Percentiles rank a stretch among this genome's conserved stretches.
These are phyloP conservation scores for Caracal caracal DNA, from an alignment of 2,113 vertebrate species.

Conservation along the genomic window DNA sequence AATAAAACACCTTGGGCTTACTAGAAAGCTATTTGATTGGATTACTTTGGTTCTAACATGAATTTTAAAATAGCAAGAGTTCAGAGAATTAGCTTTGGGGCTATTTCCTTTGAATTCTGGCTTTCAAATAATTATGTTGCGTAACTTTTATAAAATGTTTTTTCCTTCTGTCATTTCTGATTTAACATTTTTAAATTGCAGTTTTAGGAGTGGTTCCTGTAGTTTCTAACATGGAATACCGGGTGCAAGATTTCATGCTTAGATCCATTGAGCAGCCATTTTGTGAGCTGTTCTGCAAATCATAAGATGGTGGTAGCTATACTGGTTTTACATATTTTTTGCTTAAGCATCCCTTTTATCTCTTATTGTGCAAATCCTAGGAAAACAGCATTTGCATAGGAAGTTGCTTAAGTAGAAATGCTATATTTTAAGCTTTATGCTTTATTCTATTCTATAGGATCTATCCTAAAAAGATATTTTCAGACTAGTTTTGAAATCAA, in stretches of 20 bases:
- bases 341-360: neutral
- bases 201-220: neutral
- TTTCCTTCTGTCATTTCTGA: neutral
- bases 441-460: neutral
- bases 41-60: neutral
- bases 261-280: neutral
- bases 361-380: neutral
- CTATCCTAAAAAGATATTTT: neutral
- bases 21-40: neutral
- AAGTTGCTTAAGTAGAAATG: neutral
- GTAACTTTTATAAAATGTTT: neutral
- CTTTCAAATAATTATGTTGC: neutral
- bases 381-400: neutral
- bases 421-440: neutral
- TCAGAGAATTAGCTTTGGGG: neutral
- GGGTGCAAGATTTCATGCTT: neutral
- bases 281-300: neutral
- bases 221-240: neutral
- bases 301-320: neutral
- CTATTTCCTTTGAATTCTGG: neutral
- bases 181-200: neutral
- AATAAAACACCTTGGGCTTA: neutral
- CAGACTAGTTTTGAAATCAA: neutral
- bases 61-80: neutral
- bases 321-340: neutral